Conservation (phyloP, 2,797 vertebrate species). For the Mormyrus hasselquistii region DNA sequence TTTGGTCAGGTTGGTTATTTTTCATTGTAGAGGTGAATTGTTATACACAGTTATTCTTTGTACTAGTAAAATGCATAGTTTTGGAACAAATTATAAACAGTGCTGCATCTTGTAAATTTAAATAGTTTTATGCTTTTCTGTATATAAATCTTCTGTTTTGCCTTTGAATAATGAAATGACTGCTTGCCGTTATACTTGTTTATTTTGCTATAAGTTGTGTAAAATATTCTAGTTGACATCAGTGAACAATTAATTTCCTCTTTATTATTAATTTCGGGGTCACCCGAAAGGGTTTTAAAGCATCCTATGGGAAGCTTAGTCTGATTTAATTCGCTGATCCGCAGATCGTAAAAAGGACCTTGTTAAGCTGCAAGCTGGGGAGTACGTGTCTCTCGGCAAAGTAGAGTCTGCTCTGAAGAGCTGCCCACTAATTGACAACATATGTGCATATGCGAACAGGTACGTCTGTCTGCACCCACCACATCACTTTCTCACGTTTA, state of each 20-base stretch:
- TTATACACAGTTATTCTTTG: not conserved
- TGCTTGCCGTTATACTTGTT: not conserved
- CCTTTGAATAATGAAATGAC: not conserved
- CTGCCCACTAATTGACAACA: conserved; percentile 76
- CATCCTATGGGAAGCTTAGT: not conserved
- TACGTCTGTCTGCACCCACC: conserved; percentile 28
- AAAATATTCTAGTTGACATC: not conserved
- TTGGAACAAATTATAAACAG: not conserved
- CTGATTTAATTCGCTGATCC: not conserved
- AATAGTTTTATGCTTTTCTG: not conserved
- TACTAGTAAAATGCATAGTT: not conserved
- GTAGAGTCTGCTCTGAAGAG: conserved; percentile 78
- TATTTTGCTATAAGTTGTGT: not conserved
- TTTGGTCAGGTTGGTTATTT: not conserved
- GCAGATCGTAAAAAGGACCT: conserved; percentile 80
- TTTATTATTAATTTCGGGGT: not conserved
- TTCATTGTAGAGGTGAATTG: not conserved
- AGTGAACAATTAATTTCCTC: not conserved
- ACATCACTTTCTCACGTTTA: not conserved
- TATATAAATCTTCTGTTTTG: not conserved
- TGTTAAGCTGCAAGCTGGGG: conserved; percentile 79
- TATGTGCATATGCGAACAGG: conserved; percentile 83
- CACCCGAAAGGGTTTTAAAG: not conserved
- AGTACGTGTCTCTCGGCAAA: conserved; percentile 79
- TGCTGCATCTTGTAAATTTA: not conserved